phyloP scores from a whole-genome alignment of 2,888 invertebrate genomes.

The Coenonympha arcania region DNA sequence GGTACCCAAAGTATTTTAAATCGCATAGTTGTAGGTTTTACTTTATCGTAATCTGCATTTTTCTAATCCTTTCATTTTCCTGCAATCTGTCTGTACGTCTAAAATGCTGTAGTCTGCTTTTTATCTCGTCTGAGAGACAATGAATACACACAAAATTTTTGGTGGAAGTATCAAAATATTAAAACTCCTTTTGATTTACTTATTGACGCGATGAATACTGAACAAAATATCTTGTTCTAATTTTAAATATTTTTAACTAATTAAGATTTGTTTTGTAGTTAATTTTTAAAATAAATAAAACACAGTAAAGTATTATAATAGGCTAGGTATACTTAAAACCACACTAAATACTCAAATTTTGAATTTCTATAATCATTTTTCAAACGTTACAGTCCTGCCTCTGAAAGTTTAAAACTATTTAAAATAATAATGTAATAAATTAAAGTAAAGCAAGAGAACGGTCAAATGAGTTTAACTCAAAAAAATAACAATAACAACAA shows the following conservation, averaged over 20 bases:
- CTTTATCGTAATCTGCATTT: too few relatives aligned
- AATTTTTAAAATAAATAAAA: conserved; percentile 22
- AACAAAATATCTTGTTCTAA: neutral
- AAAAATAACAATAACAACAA: conserved; percentile 36
- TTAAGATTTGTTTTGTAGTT: neutral
- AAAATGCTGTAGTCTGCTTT: too few relatives aligned
- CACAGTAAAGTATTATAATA: conserved; percentile 21
- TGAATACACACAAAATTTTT: too few relatives aligned
- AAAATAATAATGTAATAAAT: conserved; percentile 23
- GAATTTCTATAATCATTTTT: conserved; percentile 7
- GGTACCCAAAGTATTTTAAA: too few relatives aligned
- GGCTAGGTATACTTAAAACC: conserved; percentile 21
- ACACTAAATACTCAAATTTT: conserved; percentile 18
- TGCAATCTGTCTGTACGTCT: too few relatives aligned
- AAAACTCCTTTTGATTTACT: too few relatives aligned
- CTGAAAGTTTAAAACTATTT: conserved; percentile 13
- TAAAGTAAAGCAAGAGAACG: conserved; percentile 27
- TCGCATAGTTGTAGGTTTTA: too few relatives aligned
- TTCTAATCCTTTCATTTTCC: too few relatives aligned
- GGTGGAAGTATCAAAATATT: too few relatives aligned
- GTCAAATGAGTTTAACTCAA: conserved; percentile 67
- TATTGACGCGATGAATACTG: too few relatives aligned
- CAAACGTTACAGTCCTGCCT: conserved; percentile 8
- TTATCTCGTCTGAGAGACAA: too few relatives aligned
- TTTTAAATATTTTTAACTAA: neutral